A percentile compares a stretch with the other conserved stretches of the same genome.
phyloP scores from a whole-genome alignment of 2,888 invertebrate species.

The Sipha maydis region DNA sequence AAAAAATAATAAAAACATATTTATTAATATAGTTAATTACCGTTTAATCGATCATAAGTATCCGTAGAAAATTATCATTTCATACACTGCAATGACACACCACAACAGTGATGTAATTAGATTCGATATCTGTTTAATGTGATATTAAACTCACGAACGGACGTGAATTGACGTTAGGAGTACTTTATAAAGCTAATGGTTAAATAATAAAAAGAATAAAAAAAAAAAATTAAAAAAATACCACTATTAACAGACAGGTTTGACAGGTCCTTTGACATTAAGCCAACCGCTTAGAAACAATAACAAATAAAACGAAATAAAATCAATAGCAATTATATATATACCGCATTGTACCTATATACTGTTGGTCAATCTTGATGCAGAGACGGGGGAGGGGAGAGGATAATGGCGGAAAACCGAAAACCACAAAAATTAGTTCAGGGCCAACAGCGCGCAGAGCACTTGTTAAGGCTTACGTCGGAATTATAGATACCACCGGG shows the following conservation, averaged over 20 bases:
- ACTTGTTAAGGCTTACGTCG: slow-evolving; percentile 15
- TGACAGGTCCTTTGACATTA: slow-evolving; percentile 15
- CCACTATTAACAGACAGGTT: background rate
- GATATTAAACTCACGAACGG: background rate
- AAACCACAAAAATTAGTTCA: slow-evolving; percentile 30
- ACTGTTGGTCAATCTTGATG: background rate
- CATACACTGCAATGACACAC: too few relatives aligned
- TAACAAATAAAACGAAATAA: background rate
- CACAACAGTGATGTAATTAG: background rate
- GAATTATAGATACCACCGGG: background rate
- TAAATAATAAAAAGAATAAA: background rate
- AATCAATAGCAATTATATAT: slow-evolving; percentile 30
- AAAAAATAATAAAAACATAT: too few relatives aligned
- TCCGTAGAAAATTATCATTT: too few relatives aligned
- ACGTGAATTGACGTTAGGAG: background rate
- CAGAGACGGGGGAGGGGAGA: too few relatives aligned
- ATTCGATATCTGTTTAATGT: background rate
- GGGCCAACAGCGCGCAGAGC: background rate
- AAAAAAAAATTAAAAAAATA: background rate
- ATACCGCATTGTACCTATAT: background rate
- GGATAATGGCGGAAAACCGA: background rate
- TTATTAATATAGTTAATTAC: too few relatives aligned
- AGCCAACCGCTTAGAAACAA: slow-evolving; percentile 7
- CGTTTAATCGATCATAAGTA: too few relatives aligned
- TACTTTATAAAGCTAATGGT: background rate